Evolutionary conservation across 1,140 invertebrate species (phyloP), one percentile per base, ranked within the genome.

Genomic region (Hypothenemus hampei): DNA sequence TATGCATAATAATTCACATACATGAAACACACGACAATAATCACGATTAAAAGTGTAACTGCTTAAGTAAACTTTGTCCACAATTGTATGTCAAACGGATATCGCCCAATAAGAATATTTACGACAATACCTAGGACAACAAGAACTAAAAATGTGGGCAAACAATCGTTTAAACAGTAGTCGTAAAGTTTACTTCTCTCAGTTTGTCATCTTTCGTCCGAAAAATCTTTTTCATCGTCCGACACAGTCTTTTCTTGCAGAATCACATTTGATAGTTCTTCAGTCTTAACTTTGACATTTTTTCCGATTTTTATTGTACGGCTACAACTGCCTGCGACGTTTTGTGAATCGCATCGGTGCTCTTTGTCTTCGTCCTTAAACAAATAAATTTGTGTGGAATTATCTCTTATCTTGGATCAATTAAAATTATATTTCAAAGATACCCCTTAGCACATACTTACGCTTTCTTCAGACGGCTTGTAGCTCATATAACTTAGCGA

Each of bases 401-500:
- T n/a, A 8, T 22, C 7, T 3, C 11, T 15, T 39, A 15, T 39
- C 16, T 3, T 10, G 1, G 4, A 19, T 39, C 4, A 2, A 19
- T 5, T 16, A 15, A 19, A 15, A 39, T 4, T 8, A 1, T 10
- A 39, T 18, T 20, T 1, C 10, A 31, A 31, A 11, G 10, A 31
- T 31, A n/a, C 26, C 40, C 20, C 20, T 20, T 43, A 10, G 40
- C 40, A 43, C 40, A 43, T 43, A 43, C 40, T 43, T 43, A 43
- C 40, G 40, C 40, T 43, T n/a, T 43, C 40, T 43, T 43, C 40
- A 6, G 26, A 7, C 6, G 26, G 50, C 63, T 82, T 81, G 64
- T 91, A 92, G 4, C 91, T 79, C 68, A 84, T 86, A 75, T 82
- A 86, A 50, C 91, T 84, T 29, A 96, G 81, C 0, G 94, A 73